Conservation (phyloP, 2,888 invertebrate species). For the Stenchaetothrips biformis region DNA sequence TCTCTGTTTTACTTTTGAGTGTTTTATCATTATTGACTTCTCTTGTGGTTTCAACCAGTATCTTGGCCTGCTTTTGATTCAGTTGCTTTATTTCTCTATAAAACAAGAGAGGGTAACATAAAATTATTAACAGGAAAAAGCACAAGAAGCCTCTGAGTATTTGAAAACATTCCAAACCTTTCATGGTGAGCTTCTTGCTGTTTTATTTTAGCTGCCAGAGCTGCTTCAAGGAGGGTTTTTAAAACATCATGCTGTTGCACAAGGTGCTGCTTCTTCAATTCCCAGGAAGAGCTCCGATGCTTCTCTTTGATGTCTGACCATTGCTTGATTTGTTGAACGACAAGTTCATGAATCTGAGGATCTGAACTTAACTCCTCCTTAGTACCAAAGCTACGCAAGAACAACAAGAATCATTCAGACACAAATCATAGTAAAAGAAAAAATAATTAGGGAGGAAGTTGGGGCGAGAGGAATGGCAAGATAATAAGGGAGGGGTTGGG, state of each 20-base stretch:
- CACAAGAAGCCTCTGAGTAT: background rate
- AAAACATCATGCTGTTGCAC: conserved; percentile 51
- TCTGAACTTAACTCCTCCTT: conserved; percentile 43
- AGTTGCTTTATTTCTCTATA: conserved; percentile 59
- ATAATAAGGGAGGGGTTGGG: conserved; percentile 26
- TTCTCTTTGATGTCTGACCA: conserved; percentile 58
- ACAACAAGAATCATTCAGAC: background rate
- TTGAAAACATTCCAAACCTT: conserved; percentile 45
- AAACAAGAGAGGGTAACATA: conserved; percentile 27
- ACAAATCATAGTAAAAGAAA: background rate
- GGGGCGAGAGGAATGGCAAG: background rate
- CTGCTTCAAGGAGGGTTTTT: conserved; percentile 51
- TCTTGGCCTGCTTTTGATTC: conserved; percentile 59
- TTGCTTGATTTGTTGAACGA: conserved; percentile 58
- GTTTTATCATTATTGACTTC: conserved; percentile 60
- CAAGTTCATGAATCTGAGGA: conserved; percentile 48
- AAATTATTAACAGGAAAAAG: conserved; percentile 13
- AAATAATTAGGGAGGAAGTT: background rate
- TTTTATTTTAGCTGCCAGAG: conserved; percentile 53
- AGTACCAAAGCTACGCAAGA: conserved; percentile 31
- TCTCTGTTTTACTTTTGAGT: conserved; percentile 61
- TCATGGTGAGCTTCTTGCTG: conserved; percentile 55
- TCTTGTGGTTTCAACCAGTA: conserved; percentile 62
- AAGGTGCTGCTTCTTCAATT: conserved; percentile 54
- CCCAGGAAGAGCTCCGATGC: conserved; percentile 55